Evolutionary conservation across 1,140 invertebrate species (phyloP).

Genomic region (Oscheius sp.): DNA sequence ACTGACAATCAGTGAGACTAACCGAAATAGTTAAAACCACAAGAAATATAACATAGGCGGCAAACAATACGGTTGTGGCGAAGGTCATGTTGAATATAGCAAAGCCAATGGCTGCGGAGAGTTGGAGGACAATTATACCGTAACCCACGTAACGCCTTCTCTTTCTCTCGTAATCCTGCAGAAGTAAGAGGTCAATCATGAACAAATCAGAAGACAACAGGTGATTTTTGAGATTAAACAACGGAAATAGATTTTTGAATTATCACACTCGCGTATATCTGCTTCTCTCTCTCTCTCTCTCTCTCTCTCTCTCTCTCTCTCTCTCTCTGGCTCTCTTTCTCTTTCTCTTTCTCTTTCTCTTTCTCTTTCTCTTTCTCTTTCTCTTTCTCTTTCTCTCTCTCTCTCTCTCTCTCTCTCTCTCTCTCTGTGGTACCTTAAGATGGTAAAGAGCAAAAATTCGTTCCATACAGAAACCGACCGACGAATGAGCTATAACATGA

Average conservation of each 20-base stretch:
- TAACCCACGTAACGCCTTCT: not conserved
- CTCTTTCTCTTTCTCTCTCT: too few species aligned
- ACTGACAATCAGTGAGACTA: not conserved
- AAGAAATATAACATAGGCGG: not conserved
- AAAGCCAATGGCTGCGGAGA: not conserved
- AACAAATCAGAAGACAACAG: too few species aligned
- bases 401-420: not conserved
- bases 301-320: too few species aligned
- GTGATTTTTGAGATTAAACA: too few species aligned
- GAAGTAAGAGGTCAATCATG: too few species aligned
- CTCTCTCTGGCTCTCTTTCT: too few species aligned
- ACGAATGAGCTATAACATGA: not conserved
- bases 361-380: too few species aligned
- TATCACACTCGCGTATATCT: too few species aligned
- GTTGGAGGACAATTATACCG: not conserved
- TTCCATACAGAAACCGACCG: not conserved
- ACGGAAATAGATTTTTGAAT: too few species aligned
- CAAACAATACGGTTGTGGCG: not conserved
- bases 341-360: too few species aligned
- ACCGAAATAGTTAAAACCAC: not conserved
- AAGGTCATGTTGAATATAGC: not conserved
- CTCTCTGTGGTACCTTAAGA: not conserved
- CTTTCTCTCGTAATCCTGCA: not conserved
- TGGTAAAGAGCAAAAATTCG: not conserved
- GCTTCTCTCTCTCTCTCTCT: too few species aligned